Evolutionary conservation across 2,888 invertebrate genomes (phyloP).

Genomic region (Amiota mariae): DNA sequence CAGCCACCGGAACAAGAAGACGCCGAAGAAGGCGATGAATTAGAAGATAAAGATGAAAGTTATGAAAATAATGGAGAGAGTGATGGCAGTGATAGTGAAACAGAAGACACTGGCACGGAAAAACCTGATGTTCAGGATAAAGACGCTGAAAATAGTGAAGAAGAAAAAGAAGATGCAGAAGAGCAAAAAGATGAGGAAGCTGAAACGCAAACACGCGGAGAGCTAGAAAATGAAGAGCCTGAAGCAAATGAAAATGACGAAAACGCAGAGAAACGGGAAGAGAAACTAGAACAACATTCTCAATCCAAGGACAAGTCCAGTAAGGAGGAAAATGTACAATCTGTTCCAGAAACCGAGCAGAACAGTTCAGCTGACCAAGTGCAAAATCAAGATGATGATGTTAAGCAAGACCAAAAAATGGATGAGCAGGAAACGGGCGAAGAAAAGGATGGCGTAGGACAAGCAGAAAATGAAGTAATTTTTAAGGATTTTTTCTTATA

Average conservation of each 20-base stretch:
- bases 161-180: conserved; percentile 76
- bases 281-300: conserved; percentile 69
- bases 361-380: conserved; percentile 71
- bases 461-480: conserved; percentile 80
- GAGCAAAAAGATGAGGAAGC: conserved; percentile 69
- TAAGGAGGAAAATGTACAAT: conserved; percentile 72
- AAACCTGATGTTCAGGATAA: conserved; percentile 66
- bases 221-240: conserved; percentile 54
- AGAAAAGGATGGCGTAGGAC: conserved; percentile 80
- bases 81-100: conserved; percentile 75
- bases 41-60: conserved; percentile 74
- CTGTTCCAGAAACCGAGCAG: conserved; percentile 68
- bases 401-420: conserved; percentile 74
- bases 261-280: conserved; percentile 71
- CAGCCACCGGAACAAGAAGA: conserved; percentile 67
- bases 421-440: conserved; percentile 76
- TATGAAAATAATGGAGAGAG: conserved; percentile 75
- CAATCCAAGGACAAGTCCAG: conserved; percentile 71
- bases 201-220: conserved; percentile 75
- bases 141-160: conserved; percentile 71
- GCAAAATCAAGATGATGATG: conserved; percentile 67
- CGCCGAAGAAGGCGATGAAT: conserved; percentile 73
- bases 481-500: not conserved
- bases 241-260: conserved; percentile 75
- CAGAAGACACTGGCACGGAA: conserved; percentile 68